These are phyloP conservation scores for Gadopsis marmoratus DNA, from an alignment of 2,797 vertebrate species.

Conservation along the genomic window DNA sequence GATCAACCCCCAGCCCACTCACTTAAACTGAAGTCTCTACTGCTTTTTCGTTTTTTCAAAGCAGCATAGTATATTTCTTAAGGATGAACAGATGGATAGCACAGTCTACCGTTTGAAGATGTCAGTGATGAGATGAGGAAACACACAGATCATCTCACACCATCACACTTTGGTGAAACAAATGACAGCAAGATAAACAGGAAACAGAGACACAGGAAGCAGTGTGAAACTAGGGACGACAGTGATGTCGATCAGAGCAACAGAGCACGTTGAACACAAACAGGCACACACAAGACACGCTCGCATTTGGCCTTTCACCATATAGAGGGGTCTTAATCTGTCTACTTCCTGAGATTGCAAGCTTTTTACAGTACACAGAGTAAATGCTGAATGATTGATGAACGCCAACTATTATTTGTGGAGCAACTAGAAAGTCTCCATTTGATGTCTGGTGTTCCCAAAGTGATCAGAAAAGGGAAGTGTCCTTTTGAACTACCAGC, in stretches of 20 bases:
- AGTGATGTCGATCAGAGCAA: conserved; percentile 75
- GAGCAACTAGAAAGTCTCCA: neutral
- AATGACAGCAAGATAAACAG: conserved; percentile 88
- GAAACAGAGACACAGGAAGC: conserved; percentile 89
- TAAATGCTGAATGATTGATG: neutral
- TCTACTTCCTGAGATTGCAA: neutral
- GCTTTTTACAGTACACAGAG: neutral
- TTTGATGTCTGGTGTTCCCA: conserved; percentile 20
- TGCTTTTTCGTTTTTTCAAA: neutral
- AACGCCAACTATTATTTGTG: neutral
- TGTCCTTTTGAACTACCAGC: conserved; percentile 22
- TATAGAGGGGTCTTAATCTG: conserved; percentile 3
- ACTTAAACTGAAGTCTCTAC: neutral
- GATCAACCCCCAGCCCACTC: neutral
- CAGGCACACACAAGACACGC: conserved; percentile 23
- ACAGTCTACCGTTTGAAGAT: conserved; percentile 41
- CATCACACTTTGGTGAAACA: conserved; percentile 82
- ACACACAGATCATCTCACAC: conserved; percentile 79
- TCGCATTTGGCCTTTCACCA: conserved; percentile 21
- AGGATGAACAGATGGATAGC: conserved; percentile 41
- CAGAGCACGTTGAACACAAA: conserved; percentile 65
- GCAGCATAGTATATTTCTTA: neutral
- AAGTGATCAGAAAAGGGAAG: conserved; percentile 49
- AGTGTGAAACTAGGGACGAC: conserved; percentile 84
- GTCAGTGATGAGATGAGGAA: conserved; percentile 66